Evolutionary conservation across 2,797 vertebrate species (phyloP).

Genomic region (Ficedula albicollis): DNA sequence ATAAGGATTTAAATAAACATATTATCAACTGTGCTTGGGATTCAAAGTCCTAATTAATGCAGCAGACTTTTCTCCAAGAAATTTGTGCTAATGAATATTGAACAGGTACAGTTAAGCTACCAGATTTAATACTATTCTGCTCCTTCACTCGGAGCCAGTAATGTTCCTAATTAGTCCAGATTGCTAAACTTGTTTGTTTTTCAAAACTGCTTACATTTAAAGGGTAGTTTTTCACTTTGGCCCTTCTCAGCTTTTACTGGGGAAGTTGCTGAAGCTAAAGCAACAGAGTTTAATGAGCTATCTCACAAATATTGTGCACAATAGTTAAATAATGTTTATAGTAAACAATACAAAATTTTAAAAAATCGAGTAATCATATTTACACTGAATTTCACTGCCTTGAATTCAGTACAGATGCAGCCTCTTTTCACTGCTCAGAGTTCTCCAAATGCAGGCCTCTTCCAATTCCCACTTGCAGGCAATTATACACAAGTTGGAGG

Average conservation of each 20-base stretch:
- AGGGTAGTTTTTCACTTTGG: slow-evolving; percentile 23
- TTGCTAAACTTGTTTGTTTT: slow-evolving; percentile 49
- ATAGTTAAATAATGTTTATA: slow-evolving; percentile 25
- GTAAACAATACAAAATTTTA: neutral
- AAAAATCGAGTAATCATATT: neutral
- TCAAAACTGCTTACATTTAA: slow-evolving; percentile 16
- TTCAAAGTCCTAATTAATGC: slow-evolving; percentile 30
- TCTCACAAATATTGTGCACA: neutral
- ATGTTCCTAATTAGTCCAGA: slow-evolving; percentile 35
- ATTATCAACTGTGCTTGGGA: neutral
- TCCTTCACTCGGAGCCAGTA: neutral
- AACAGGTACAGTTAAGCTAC: slow-evolving; percentile 33
- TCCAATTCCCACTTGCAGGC: slow-evolving; percentile 62
- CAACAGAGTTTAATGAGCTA: slow-evolving; percentile 1
- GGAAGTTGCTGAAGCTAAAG: neutral
- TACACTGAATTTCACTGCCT: neutral
- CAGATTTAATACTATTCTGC: slow-evolving; percentile 8
- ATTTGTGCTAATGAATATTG: slow-evolving; percentile 36
- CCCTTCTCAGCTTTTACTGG: neutral
- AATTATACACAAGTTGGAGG: slow-evolving; percentile 61
- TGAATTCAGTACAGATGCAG: slow-evolving; percentile 34
- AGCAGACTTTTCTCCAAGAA: slow-evolving; percentile 32
- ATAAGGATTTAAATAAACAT: slow-evolving; percentile 30
- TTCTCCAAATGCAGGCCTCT: slow-evolving; percentile 27
- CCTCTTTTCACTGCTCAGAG: slow-evolving; percentile 13